Evolutionary conservation across 2,113 vertebrate genomes (phyloP), one percentile per base, ranked within the genome.

Genomic region (Ancistrus triradiatus): DNA sequence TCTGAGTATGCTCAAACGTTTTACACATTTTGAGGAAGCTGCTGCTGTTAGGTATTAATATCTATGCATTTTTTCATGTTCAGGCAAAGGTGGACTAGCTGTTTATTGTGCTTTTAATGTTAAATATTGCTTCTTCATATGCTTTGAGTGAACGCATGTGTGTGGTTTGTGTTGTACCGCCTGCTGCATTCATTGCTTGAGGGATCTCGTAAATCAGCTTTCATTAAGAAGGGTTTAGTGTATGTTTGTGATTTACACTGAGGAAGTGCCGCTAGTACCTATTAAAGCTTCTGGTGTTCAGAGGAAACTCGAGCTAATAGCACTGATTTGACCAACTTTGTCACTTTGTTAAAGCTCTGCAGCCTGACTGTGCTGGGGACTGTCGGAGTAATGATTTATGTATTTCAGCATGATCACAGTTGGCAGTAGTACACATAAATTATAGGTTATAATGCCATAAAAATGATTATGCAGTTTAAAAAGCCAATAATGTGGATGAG

Each of bases 201-300:
- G 81, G 84, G 80, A 77, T 68, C 80, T 80, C 73, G 59, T 90
- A 89, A 92, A 90, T 89, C 87, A 87, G 82, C 78, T 63, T 80
- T 86, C 73, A 71, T 89, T 90, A 85, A 79, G 70, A 84, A 81
- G 64, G 66, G 44, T 21, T 61, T 80, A 84, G 83, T 87, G 82
- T 84, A 74, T 78, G 79, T 42, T 15, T 80, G 15, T 87, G 86
- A 87, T 89, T 90, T 90, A 82, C 83, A 72, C 72, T 74, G 68
- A 78, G 83, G 84, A 85, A 82, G 67, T 73, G 84, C 82, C 77
- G 85, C 72, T 77, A 82, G 61, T 67, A 38, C 59, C 83, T 79
- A 82, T 76, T 59, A 77, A 85, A 76, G 49, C 40, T 68, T 49
- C 69, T 22, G 74, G 52, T 3, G 0, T 77, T 68, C 73, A 84